phyloP scores from a whole-genome alignment of 2,888 invertebrate species.

The Anagyrus pseudococci region DNA sequence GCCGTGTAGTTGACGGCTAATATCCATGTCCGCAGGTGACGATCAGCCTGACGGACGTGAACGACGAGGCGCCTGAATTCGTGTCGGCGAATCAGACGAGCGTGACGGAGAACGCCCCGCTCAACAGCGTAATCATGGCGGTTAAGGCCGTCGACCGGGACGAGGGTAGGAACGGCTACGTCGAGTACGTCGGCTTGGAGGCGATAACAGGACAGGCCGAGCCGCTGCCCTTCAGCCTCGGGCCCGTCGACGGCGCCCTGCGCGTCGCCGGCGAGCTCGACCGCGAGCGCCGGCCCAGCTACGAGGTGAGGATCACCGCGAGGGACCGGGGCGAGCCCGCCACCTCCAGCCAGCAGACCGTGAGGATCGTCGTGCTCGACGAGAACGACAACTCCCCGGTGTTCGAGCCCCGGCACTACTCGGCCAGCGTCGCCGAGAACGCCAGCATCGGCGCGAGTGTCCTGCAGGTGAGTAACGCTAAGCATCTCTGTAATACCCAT shows the following conservation, averaged over 20 bases:
- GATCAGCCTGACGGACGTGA: conserved; percentile 86
- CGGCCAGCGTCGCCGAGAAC: conserved; percentile 89
- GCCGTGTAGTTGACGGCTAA: too few relatives aligned
- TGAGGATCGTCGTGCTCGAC: conserved; percentile 79
- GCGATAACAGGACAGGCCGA: too few relatives aligned
- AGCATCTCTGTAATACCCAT: too few relatives aligned
- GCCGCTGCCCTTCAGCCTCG: conserved; percentile 77
- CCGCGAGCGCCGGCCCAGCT: conserved; percentile 79
- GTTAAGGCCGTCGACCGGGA: conserved; percentile 89
- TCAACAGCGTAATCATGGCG: conserved; percentile 87
- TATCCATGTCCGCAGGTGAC: conserved; percentile 79
- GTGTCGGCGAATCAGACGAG: conserved; percentile 79
- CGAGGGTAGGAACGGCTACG: conserved; percentile 89
- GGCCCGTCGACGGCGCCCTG: conserved; percentile 85
- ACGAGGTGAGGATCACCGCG: conserved; percentile 80
- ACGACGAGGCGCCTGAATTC: conserved; percentile 90
- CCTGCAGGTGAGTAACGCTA: conserved; percentile 75
- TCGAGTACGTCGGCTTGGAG: conserved; percentile 77
- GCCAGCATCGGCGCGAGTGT: conserved; percentile 93
- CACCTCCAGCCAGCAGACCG: conserved; percentile 71
- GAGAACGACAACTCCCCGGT: conserved; percentile 91
- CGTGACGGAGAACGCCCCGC: conserved; percentile 83
- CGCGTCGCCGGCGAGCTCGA: conserved; percentile 87
- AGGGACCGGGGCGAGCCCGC: conserved; percentile 88
- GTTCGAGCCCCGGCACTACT: conserved; percentile 89